Evolutionary conservation across 2,797 vertebrate species (phyloP), one percentile per base, ranked within the genome.

Genomic region (Vultur gryphus): DNA sequence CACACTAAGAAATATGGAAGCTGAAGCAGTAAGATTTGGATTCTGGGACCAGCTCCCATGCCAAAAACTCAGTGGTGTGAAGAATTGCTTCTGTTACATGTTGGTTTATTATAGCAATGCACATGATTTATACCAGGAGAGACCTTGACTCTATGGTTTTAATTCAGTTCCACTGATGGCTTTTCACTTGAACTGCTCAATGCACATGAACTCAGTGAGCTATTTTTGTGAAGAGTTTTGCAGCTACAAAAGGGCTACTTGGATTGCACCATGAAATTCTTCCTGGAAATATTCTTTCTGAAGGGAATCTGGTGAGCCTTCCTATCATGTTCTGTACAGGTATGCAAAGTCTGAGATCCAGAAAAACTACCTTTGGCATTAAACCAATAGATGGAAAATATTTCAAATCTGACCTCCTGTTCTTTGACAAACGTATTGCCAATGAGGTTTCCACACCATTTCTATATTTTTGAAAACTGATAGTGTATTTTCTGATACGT

Each of bases 91-190:
- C 94, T 95, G 82, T 69, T 96, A 78, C 19, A 10, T 73, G 79
- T 96, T 95, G 82, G 5, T 96, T 93, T 94, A 93, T 93, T 91
- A 89, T 44, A 92, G 86, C 59, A 89, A 64, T 89, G 82, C 87
- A 83, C 25, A 33, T 83, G 89, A 92, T 97, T 97, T 94, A 90
- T 87, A 43, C 11, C 6, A 62, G 75, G 14, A 87, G 35, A 92
- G 79, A 84, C 89, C 89, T 89, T 86, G 62, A 54, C 46, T 94
- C 35, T 84, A 35, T 44, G 61, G 61, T 87, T 96, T 96, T 96
- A 91, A 94, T 92, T 95, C 87, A 85, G 86, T 89, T 94, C 49
- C 71, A 85, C 71, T 90, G 75, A 78, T 59, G 61, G 64, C 10
- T 95, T 96, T 90, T 89, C 87, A 84, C 72, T 93, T 89, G 84